These are phyloP conservation scores for Drosophila lacertosa DNA, from an alignment of 1,140 invertebrate genomes.

Conservation along the genomic window DNA sequence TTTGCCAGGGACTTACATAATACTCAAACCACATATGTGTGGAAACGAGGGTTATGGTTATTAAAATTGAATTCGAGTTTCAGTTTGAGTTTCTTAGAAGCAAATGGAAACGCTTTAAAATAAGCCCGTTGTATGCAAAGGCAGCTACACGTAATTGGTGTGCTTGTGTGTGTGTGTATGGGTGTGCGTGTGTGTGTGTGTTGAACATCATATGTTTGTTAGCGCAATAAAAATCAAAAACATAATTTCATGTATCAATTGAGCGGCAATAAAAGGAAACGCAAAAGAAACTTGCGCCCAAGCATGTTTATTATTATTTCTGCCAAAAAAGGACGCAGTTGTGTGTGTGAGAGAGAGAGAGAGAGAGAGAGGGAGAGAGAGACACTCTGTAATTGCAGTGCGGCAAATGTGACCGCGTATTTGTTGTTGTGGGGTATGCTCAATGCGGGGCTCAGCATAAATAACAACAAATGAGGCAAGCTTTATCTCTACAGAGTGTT, in stretches of 20 bases:
- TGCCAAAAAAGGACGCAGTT: too few species aligned
- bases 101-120: conserved; percentile 38
- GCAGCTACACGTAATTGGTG: conserved; percentile 38
- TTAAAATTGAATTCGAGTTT: conserved; percentile 16
- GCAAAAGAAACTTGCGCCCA: conserved; percentile 11
- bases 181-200: conserved; percentile 13
- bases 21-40: conserved; percentile 13
- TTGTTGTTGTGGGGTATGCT: conserved; percentile 45
- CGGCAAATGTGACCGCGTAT: conserved; percentile 39
- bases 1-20: neutral
- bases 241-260: conserved; percentile 81
- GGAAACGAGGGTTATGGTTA: neutral
- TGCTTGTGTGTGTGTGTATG: conserved; percentile 11
- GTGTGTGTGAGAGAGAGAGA: conserved; percentile 1
- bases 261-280: conserved; percentile 69
- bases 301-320: conserved; percentile 80
- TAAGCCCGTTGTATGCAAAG: conserved; percentile 55
- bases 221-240: conserved; percentile 82
- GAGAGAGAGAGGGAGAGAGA: neutral
- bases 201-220: conserved; percentile 79
- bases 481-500: conserved; percentile 53
- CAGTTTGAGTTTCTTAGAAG: neutral
- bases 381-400: conserved; percentile 31
- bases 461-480: conserved; percentile 76
- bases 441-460: conserved; percentile 72